A percentile compares a stretch with the other conserved stretches of the same genome.
Evolutionary conservation across 2,797 vertebrate species (phyloP).

Genomic region (Mormyrops boulengeri): DNA sequence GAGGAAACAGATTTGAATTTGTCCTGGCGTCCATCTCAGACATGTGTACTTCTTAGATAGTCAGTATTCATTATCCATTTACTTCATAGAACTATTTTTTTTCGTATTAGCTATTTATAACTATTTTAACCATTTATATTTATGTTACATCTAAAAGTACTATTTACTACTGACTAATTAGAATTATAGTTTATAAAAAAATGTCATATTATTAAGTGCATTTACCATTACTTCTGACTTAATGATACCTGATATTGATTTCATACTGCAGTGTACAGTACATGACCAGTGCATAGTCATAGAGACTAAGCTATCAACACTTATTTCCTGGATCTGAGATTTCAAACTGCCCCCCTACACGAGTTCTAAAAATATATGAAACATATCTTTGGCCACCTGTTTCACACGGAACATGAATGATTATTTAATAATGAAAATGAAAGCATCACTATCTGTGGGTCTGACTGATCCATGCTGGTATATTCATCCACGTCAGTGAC

Average conservation of each 20-base stretch:
- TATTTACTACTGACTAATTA: background rate
- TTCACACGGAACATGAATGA: background rate
- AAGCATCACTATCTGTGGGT: background rate
- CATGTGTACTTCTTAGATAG: background rate
- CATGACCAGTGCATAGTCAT: background rate
- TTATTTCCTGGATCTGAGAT: background rate
- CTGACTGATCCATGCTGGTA: background rate
- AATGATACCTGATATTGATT: background rate
- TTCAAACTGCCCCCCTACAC: background rate
- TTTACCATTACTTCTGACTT: background rate
- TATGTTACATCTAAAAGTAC: background rate
- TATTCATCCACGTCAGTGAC: background rate
- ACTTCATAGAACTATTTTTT: background rate
- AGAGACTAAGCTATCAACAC: background rate
- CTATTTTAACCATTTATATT: background rate
- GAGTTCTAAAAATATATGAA: background rate
- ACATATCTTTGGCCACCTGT: background rate
- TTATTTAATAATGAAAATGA: constrained; percentile 1
- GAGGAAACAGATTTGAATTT: background rate
- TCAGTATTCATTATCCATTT: constrained; percentile 1
- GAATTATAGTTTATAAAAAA: background rate
- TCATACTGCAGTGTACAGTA: background rate
- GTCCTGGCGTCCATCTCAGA: background rate
- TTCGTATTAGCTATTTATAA: background rate
- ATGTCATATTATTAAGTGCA: background rate